These are phyloP conservation scores for Sussaba pulchella DNA, from an alignment of 2,888 invertebrate species.

Conservation along the genomic window DNA sequence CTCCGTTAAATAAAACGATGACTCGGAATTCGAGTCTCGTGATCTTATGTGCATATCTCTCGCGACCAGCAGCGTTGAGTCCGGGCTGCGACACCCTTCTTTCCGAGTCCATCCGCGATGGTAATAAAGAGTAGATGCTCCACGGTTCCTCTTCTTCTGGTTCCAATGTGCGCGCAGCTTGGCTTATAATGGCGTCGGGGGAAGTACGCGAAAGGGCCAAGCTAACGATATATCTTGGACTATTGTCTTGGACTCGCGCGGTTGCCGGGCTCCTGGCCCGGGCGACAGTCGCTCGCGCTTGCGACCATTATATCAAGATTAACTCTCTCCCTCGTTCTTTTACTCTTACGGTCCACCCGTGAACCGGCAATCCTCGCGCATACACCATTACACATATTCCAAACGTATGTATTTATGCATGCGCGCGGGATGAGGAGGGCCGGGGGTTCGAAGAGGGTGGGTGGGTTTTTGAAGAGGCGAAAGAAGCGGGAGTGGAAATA, in stretches of 20 bases:
- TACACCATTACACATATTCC: background rate
- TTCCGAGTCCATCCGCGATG: conserved; percentile 49
- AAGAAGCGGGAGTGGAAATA: conserved; percentile 57
- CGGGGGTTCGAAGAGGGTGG: conserved; percentile 39
- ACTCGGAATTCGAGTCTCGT: background rate
- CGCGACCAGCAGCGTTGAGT: conserved; percentile 26
- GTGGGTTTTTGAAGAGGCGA: conserved; percentile 31
- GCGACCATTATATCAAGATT: conserved; percentile 84
- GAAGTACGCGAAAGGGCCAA: conserved; percentile 79
- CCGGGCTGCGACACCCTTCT: background rate
- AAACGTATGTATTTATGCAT: conserved; percentile 28
- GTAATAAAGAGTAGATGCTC: conserved; percentile 66
- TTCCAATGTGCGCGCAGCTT: conserved; percentile 7
- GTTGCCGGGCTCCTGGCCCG: conserved; percentile 57
- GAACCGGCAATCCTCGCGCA: conserved; percentile 46
- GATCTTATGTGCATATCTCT: conserved; percentile 52
- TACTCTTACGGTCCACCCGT: conserved; percentile 33
- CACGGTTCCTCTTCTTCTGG: conserved; percentile 40
- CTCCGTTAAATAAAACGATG: background rate
- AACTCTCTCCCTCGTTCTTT: conserved; percentile 79
- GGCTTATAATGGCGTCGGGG: conserved; percentile 65
- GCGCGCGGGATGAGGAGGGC: too few relatives aligned
- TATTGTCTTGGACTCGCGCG: conserved; percentile 80
- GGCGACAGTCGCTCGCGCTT: conserved; percentile 79
- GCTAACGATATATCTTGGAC: conserved; percentile 83